phyloP scores from a whole-genome alignment of 1,140 invertebrate species.

The Nilaparvata lugens region DNA sequence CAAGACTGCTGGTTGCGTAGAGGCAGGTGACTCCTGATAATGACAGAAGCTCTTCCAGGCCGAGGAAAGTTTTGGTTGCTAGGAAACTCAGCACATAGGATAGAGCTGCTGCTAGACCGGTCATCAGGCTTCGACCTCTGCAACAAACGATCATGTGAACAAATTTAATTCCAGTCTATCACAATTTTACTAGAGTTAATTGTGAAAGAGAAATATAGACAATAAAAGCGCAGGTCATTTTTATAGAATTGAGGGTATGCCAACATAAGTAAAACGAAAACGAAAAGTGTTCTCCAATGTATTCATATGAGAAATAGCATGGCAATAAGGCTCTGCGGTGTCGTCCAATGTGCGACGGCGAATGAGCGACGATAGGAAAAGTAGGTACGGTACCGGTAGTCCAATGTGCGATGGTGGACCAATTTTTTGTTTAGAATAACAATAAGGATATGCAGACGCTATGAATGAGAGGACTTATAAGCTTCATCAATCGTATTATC shows the following conservation, averaged over 20 bases:
- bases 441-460: too few relatives aligned
- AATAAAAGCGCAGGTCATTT: neutral
- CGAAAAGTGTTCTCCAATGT: neutral
- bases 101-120: slow-evolving; percentile 25
- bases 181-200: neutral
- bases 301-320: neutral
- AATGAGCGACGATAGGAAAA: too few relatives aligned
- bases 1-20: slow-evolving; percentile 17
- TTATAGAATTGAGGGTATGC: neutral
- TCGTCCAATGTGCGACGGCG: too few relatives aligned
- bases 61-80: slow-evolving; percentile 24
- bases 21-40: slow-evolving; percentile 22
- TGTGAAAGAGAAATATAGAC: neutral
- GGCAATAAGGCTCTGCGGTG: neutral
- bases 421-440: too few relatives aligned
- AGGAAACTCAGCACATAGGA: slow-evolving; percentile 26
- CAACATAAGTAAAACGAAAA: neutral
- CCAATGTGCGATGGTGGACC: too few relatives aligned
- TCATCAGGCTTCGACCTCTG: slow-evolving; percentile 24
- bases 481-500: too few relatives aligned
- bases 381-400: too few relatives aligned
- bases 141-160: neutral
- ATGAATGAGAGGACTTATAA: too few relatives aligned
- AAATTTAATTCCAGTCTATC: neutral
- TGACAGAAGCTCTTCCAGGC: slow-evolving; percentile 11